Evolutionary conservation across 2,113 vertebrate species (phyloP), one percentile per base, ranked within the genome.

Genomic region (Lonchura striata): DNA sequence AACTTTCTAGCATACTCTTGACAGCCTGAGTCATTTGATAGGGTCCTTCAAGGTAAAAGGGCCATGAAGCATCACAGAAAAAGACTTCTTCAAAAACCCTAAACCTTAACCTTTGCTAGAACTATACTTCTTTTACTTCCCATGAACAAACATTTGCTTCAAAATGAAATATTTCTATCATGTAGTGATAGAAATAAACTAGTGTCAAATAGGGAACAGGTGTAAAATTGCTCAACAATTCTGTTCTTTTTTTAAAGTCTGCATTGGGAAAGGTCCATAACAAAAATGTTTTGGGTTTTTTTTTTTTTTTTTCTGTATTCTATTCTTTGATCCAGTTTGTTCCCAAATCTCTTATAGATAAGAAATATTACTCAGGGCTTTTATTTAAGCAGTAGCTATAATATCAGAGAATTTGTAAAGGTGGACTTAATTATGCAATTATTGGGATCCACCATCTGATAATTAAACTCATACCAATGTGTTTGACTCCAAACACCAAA

Each of bases 11-110:
- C n/a, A 4, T 35, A 60, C 12, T 54, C 39, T 42, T 68, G 54
- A 41, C 82, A 92, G 39, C 82, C 86, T 83, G 71, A 97, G 76
- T 90, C 59, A 82, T 95, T 96, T 95, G 84, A 95, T 66, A 78
- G 81, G 42, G 70, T 76, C 42, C 68, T 88, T 85, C 70, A 86
- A 82, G 61, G 82, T 66, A 95, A 93, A 94, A 93, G 52, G 54
- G 50, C 86, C 75, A 56, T 21, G 78, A 85, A 95, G 65, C 66
- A 74, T 91, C 82, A 90, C 42, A 93, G 59, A 44, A 80, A 76
- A 82, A 71, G 60, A 75, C 31, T 88, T 70, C 82, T 93, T 95
- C 39, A 92, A 94, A 88, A 94, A 14, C 12, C 54, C 84, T 33
- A 91, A 75, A 39, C 35, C 27, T 94, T 86, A 86, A 54, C 68